phyloP scores from a whole-genome alignment of 2,888 invertebrate species.

The Dioctria rufipes region DNA sequence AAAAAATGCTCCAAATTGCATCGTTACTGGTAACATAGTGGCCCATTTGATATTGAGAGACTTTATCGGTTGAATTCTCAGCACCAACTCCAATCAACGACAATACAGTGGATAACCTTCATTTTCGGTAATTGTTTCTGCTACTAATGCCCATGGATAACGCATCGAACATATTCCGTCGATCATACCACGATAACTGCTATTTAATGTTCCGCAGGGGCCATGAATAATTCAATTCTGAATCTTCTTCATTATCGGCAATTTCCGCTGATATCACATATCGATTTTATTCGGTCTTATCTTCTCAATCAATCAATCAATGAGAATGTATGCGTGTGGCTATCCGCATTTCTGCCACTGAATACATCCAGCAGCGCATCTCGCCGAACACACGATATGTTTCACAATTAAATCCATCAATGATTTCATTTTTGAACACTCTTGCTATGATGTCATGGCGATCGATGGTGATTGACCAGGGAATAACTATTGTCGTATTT shows the following conservation, averaged over 20 bases:
- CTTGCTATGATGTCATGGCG: conserved; percentile 5
- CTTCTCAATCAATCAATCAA: no score
- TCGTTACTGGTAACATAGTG: conserved; percentile 51
- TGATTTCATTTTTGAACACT: background rate
- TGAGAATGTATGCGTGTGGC: no score
- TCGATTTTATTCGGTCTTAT: no score
- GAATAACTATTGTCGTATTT: background rate
- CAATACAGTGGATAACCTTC: background rate
- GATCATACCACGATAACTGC: background rate
- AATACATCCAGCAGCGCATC: no score
- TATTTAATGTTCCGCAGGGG: background rate
- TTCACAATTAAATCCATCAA: no score
- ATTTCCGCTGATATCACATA: no score
- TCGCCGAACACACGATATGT: no score
- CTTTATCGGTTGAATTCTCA: conserved; percentile 48
- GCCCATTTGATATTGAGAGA: conserved; percentile 51
- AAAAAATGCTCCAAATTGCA: conserved; percentile 52
- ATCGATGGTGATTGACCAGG: background rate
- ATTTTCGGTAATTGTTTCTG: background rate
- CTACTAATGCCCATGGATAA: background rate
- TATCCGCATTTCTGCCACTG: no score
- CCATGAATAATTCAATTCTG: background rate
- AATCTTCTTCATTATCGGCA: no score
- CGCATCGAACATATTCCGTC: background rate
- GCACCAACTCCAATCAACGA: conserved; percentile 10